Conservation (phyloP, 2,888 invertebrate species). For the Drosophila cognata region DNA sequence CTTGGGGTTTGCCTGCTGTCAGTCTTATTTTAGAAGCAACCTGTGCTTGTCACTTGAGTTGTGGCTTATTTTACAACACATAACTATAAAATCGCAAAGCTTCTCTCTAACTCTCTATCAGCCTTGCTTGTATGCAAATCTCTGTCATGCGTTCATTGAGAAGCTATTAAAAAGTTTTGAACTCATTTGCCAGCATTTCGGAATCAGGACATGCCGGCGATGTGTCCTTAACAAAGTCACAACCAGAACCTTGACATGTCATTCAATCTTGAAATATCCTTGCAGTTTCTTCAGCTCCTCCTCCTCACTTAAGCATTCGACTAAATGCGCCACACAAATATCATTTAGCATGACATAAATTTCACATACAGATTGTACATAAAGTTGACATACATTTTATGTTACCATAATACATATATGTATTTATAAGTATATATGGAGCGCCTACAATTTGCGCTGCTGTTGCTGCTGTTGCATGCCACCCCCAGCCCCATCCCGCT, state of each 20-base stretch:
- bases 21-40: background rate
- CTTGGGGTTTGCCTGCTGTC: background rate
- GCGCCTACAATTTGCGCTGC: constrained; percentile 47
- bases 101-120: background rate
- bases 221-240: constrained; percentile 60
- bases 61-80: background rate
- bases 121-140: constrained; percentile 18
- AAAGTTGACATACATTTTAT: constrained; percentile 72
- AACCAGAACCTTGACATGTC: constrained; percentile 73
- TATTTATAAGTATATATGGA: constrained; percentile 15
- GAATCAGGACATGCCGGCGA: constrained; percentile 48
- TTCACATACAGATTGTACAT: constrained; percentile 42
- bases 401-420: constrained; percentile 22
- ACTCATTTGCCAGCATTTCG: constrained; percentile 38
- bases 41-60: background rate
- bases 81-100: constrained; percentile 26
- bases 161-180: constrained; percentile 38
- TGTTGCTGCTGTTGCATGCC: constrained; percentile 8
- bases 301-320: constrained; percentile 62
- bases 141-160: constrained; percentile 15
- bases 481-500: constrained; percentile 9
- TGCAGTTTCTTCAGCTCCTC: constrained; percentile 39
- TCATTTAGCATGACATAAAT: constrained; percentile 77
- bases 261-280: constrained; percentile 55
- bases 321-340: constrained; percentile 73